phyloP scores from a whole-genome alignment of 2,113 vertebrate genomes.

The Notarius quadriscutis region DNA sequence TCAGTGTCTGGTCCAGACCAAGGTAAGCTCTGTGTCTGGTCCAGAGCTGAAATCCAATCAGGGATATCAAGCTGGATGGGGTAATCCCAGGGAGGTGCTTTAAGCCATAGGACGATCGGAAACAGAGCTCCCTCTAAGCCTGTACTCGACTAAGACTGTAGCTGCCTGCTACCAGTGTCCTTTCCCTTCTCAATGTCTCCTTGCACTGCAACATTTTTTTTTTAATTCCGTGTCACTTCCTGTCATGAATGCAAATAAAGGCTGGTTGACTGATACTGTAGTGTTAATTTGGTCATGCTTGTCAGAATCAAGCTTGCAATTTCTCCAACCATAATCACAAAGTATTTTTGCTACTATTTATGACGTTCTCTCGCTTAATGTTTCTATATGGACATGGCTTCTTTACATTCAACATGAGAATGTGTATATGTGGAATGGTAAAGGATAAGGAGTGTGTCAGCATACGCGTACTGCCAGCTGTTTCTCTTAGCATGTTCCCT shows the following conservation, averaged over 20 bases:
- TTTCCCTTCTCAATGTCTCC: too few species aligned
- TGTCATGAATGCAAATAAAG: neutral
- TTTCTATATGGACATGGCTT: conserved; percentile 29
- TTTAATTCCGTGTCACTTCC: neutral
- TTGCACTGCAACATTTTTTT: neutral
- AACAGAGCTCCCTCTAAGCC: conserved; percentile 59
- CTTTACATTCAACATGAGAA: conserved; percentile 38
- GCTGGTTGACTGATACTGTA: neutral
- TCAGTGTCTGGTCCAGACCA: conserved; percentile 61
- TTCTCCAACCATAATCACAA: neutral
- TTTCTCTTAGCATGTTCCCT: conserved; percentile 67
- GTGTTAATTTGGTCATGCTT: neutral
- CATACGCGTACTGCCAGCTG: conserved; percentile 68
- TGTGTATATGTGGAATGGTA: conserved; percentile 59
- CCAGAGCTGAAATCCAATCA: conserved; percentile 70
- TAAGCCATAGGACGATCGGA: conserved; percentile 69
- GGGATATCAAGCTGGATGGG: conserved; percentile 63
- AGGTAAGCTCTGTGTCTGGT: conserved; percentile 66
- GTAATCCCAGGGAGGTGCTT: conserved; percentile 64
- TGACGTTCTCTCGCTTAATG: neutral
- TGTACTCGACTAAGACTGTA: neutral
- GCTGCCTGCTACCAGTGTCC: neutral
- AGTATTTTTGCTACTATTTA: neutral
- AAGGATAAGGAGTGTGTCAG: conserved; percentile 68
- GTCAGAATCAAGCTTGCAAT: neutral